A percentile compares a stretch with the other conserved stretches of the same genome.
These are phyloP conservation scores for Chelmon rostratus DNA, from an alignment of 2,797 vertebrate genomes.

Conservation along the genomic window DNA sequence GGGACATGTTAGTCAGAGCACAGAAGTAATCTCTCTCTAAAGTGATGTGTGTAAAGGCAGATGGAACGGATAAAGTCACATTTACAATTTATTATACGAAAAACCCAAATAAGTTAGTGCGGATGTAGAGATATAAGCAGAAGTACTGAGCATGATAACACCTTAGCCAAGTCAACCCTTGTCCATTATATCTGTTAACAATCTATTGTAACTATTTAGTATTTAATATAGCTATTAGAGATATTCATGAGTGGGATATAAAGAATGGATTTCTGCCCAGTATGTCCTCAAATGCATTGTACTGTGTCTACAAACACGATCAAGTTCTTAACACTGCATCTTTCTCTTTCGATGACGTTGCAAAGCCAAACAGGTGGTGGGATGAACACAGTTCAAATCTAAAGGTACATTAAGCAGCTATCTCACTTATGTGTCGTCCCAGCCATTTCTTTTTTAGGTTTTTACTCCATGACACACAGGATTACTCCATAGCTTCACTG, in stretches of 20 bases:
- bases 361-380: constrained; percentile 8
- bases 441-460: neutral
- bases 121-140: constrained; percentile 13
- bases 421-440: neutral
- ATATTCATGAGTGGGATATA: constrained; percentile 28
- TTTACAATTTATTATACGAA: constrained; percentile 36
- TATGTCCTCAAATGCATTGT: constrained; percentile 25
- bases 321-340: constrained; percentile 2
- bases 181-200: neutral
- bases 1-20: constrained; percentile 11
- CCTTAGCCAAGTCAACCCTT: neutral
- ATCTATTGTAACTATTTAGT: constrained; percentile 20
- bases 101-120: constrained; percentile 9
- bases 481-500: constrained; percentile 21
- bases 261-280: constrained; percentile 26
- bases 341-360: constrained; percentile 20
- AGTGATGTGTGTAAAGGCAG: constrained; percentile 64
- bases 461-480: neutral
- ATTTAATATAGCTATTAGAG: constrained; percentile 26
- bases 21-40: constrained; percentile 36
- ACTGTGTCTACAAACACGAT: constrained; percentile 25
- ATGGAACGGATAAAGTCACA: constrained; percentile 33
- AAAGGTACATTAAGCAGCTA: constrained; percentile 37
- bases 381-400: constrained; percentile 17
- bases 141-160: constrained; percentile 19